Conservation (phyloP, 2,888 invertebrate species). For the Scaeva pyrastri region DNA sequence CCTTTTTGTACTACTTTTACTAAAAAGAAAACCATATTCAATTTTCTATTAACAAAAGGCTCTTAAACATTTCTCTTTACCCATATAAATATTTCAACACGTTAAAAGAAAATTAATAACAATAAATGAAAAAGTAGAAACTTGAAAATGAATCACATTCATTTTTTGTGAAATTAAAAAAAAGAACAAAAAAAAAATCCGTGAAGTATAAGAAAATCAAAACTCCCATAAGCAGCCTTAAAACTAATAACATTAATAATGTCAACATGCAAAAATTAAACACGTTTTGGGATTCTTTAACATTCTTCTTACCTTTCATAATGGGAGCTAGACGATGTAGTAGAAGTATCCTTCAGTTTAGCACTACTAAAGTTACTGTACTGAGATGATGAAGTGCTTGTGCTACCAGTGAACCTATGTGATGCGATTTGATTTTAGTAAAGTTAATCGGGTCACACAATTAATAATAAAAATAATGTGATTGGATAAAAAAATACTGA, state of each 20-base stretch:
- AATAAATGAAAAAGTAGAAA: no score
- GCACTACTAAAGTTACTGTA: constrained; percentile 84
- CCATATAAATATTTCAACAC: no score
- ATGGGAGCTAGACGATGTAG: constrained; percentile 82
- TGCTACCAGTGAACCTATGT: constrained; percentile 83
- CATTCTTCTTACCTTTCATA: constrained; percentile 83
- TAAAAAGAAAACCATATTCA: no score
- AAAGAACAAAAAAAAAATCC: not conserved
- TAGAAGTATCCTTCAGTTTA: constrained; percentile 83
- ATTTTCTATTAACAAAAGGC: no score
- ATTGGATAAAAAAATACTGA: constrained; percentile 34
- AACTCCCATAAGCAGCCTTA: not conserved
- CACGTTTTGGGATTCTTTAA: constrained; percentile 17
- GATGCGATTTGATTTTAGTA: constrained; percentile 74
- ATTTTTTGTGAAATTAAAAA: not conserved
- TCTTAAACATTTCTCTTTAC: no score
- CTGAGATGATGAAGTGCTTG: constrained; percentile 83
- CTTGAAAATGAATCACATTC: no score
- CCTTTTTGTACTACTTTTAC: no score
- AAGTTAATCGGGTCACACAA: constrained; percentile 71
- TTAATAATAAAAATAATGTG: constrained; percentile 48
- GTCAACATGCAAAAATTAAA: constrained; percentile 49
- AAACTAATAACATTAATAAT: not conserved
- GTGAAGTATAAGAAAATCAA: not conserved
- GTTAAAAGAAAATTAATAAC: no score